These are phyloP conservation scores for Epinotia bilunana DNA, from an alignment of 2,888 invertebrate genomes.

Conservation along the genomic window DNA sequence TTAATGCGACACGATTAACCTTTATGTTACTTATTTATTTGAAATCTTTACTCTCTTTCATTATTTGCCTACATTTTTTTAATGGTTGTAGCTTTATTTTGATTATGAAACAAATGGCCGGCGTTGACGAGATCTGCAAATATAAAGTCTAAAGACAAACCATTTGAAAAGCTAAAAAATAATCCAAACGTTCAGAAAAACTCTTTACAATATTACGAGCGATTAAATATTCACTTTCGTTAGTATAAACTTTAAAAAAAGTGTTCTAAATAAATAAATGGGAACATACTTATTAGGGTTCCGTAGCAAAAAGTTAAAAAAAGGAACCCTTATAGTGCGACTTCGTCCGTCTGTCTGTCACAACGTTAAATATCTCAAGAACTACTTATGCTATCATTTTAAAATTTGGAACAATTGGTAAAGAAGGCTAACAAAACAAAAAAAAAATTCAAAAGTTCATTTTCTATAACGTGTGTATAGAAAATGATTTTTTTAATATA, in stretches of 20 bases:
- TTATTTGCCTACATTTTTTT: conserved; percentile 47
- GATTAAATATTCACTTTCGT: conserved; percentile 2
- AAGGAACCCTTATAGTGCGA: too few species aligned
- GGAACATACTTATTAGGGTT: background rate
- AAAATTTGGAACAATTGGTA: too few species aligned
- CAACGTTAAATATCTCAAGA: too few species aligned
- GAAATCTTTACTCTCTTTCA: conserved; percentile 35
- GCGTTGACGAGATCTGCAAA: background rate
- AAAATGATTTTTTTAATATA: too few species aligned
- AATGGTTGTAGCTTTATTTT: conserved; percentile 5
- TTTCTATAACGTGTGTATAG: too few species aligned
- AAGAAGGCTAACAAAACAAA: too few species aligned
- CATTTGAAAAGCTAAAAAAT: background rate
- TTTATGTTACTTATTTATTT: conserved; percentile 49
- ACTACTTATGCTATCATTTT: too few species aligned
- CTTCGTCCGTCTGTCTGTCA: too few species aligned
- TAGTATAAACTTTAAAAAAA: background rate
- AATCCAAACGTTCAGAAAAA: background rate
- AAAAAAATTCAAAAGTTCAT: too few species aligned
- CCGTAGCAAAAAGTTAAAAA: too few species aligned
- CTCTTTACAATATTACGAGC: background rate
- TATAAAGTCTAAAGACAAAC: background rate
- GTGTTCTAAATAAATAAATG: background rate
- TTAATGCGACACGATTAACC: conserved; percentile 71
- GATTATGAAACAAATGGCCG: conserved; percentile 5